These are phyloP conservation scores for Tragelaphus imberbis DNA, from an alignment of 2,113 vertebrate genomes.

Conservation along the genomic window DNA sequence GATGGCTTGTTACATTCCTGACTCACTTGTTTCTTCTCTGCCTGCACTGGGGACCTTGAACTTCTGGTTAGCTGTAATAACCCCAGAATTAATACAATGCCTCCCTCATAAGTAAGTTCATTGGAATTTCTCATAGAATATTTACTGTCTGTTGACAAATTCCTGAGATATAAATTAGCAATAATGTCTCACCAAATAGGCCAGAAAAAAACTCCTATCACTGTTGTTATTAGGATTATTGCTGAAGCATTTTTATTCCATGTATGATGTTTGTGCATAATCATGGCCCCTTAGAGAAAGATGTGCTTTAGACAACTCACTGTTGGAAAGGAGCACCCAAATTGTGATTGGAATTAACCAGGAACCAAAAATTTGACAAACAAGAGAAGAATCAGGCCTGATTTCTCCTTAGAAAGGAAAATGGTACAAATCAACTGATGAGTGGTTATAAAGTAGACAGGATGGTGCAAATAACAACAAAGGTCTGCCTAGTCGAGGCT, in stretches of 20 bases:
- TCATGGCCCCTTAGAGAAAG: neutral
- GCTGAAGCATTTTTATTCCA: neutral
- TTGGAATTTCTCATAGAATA: neutral
- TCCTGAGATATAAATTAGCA: neutral
- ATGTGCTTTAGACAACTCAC: neutral
- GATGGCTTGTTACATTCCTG: neutral
- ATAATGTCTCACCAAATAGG: neutral
- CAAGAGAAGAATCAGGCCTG: neutral
- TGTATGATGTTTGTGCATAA: neutral
- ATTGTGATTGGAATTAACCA: neutral
- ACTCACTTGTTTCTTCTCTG: neutral
- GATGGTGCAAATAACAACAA: neutral
- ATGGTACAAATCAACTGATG: neutral
- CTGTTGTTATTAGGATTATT: neutral
- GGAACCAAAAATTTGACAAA: neutral
- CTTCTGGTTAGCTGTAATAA: neutral
- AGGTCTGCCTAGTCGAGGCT: too few species aligned
- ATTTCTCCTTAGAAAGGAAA: slow-evolving; percentile 35
- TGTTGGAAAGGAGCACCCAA: neutral
- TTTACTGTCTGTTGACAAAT: neutral
- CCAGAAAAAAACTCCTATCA: neutral
- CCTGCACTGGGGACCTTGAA: neutral
- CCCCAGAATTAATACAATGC: neutral
- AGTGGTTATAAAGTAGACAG: neutral
- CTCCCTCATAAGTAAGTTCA: neutral